Conservation (phyloP, 1,140 invertebrate genomes). For the Centruroides sculpturatus region DNA sequence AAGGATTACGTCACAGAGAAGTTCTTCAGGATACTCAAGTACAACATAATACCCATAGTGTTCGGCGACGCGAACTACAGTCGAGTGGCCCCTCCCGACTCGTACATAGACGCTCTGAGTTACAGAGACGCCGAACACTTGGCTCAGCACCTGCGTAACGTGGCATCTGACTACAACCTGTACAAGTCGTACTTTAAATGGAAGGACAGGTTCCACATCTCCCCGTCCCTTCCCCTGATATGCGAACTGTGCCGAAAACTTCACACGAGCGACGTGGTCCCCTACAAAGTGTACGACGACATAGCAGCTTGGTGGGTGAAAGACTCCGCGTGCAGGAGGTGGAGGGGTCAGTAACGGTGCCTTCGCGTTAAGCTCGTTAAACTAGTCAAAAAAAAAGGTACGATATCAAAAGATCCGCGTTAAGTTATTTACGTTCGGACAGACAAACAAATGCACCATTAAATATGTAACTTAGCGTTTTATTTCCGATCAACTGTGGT, state of each 20-base stretch:
- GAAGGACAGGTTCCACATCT: conserved; percentile 1
- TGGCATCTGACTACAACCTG: conserved; percentile 6
- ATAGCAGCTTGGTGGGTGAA: conserved; percentile 12
- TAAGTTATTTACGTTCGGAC: no score
- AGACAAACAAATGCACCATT: no score
- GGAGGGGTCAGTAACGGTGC: not conserved
- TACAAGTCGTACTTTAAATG: conserved; percentile 12
- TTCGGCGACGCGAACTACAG: conserved; percentile 18
- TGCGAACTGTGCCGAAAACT: conserved; percentile 6
- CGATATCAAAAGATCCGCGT: no score
- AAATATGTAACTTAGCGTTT: no score
- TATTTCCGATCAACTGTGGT: no score
- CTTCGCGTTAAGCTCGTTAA: no score
- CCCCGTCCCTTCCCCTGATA: not conserved
- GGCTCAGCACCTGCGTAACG: conserved; percentile 10
- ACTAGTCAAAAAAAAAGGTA: no score
- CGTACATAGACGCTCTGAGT: conserved; percentile 16
- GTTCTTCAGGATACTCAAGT: conserved; percentile 22
- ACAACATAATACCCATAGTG: conserved; percentile 20
- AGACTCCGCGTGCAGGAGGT: conserved; percentile 1
- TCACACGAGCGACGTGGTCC: not conserved
- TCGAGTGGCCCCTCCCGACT: conserved; percentile 15
- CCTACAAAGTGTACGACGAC: not conserved
- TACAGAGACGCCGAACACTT: conserved; percentile 15
- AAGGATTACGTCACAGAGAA: conserved; percentile 56